Conservation (phyloP, 2,113 vertebrate genomes). For the Pongo pygmaeus region DNA sequence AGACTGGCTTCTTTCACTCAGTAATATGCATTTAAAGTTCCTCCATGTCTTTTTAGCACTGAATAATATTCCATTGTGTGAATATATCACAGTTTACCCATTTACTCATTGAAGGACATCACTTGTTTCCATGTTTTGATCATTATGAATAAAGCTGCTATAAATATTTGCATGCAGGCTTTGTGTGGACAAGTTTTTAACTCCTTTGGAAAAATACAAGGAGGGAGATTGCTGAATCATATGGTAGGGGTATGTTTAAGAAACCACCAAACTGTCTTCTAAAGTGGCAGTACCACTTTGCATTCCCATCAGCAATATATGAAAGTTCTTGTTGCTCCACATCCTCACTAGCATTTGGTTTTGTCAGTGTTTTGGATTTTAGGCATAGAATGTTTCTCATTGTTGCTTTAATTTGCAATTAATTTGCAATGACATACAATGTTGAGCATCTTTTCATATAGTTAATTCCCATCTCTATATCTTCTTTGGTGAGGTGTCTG, state of each 20-base stretch:
- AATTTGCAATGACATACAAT: too few relatives aligned
- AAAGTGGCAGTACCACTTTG: not conserved
- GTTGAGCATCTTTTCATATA: not conserved
- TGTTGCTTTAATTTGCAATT: not conserved
- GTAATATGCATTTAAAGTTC: not conserved
- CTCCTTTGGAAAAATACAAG: not conserved
- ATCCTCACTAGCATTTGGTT: not conserved
- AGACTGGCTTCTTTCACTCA: not conserved
- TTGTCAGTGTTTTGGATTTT: not conserved
- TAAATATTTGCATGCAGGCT: not conserved
- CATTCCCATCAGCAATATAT: not conserved
- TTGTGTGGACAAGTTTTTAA: not conserved
- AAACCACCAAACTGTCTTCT: not conserved
- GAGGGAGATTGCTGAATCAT: accelerated
- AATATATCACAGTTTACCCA: not conserved
- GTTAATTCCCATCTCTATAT: not conserved
- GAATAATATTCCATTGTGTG: not conserved
- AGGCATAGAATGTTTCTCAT: not conserved
- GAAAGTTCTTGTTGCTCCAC: not conserved
- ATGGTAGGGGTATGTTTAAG: not conserved
- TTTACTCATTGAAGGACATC: not conserved
- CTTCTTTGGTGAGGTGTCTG: not conserved
- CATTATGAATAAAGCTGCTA: not conserved
- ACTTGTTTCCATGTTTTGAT: not conserved
- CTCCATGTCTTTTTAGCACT: not conserved